A percentile compares a stretch with the other conserved stretches of the same genome.
These are phyloP conservation scores for Calephelis nemesis DNA, from an alignment of 1,140 invertebrate genomes.

Conservation along the genomic window DNA sequence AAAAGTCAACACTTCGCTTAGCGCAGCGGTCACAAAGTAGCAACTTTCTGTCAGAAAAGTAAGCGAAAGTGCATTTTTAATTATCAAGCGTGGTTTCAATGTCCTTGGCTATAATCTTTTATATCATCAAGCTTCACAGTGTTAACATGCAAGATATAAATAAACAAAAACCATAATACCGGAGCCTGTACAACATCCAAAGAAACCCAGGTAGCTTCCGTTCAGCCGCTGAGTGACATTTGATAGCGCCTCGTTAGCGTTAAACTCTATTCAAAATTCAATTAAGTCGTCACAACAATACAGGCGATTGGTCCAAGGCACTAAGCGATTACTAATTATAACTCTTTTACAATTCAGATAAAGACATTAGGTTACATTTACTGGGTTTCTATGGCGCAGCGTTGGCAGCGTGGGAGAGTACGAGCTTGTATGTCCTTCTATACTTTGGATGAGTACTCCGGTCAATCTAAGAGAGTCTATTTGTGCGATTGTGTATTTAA, in stretches of 20 bases:
- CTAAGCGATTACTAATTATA: constrained; percentile 7
- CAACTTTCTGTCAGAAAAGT: too few species aligned
- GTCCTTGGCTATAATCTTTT: too few species aligned
- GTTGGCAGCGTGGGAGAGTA: background rate
- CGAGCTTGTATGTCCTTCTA: background rate
- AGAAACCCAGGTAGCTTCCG: constrained; percentile 5
- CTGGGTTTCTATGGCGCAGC: too few species aligned
- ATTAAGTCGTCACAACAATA: constrained; percentile 56
- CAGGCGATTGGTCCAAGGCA: constrained; percentile 25
- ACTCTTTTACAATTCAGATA: background rate
- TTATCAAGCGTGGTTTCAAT: too few species aligned
- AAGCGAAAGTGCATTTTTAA: too few species aligned
- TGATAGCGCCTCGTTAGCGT: constrained; percentile 57
- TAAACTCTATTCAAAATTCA: constrained; percentile 55
- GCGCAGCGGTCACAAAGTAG: too few species aligned
- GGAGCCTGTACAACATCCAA: background rate
- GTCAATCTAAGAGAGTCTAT: too few species aligned
- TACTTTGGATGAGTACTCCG: background rate
- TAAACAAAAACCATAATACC: background rate
- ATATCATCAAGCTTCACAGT: too few species aligned
- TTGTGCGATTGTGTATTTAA: too few species aligned
- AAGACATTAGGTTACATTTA: background rate
- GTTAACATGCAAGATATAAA: background rate
- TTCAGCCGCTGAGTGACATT: constrained; percentile 38
- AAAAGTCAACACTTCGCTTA: too few species aligned